phyloP scores from a whole-genome alignment of 2,888 invertebrate genomes.

The Tinea pellionella region DNA sequence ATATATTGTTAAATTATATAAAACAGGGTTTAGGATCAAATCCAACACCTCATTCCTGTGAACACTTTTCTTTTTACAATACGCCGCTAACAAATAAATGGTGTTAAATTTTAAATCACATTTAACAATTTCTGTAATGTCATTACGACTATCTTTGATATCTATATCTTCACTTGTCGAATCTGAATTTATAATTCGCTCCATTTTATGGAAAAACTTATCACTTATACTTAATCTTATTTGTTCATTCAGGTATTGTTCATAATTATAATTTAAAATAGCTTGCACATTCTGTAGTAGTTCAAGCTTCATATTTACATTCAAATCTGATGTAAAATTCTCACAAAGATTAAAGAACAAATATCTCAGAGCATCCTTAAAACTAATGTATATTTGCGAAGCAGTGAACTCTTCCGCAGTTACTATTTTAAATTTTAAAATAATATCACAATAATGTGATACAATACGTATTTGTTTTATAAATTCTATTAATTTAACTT shows the following conservation, averaged over 20 bases:
- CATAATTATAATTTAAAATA: conserved; percentile 34
- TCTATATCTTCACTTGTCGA: conserved; percentile 32
- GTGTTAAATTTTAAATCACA: conserved; percentile 37
- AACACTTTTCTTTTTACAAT: conserved; percentile 35
- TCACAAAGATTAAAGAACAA: conserved; percentile 29
- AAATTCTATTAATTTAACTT: conserved; percentile 25
- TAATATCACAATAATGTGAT: conserved; percentile 33
- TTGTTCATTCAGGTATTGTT: conserved; percentile 25
- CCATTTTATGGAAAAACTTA: neutral
- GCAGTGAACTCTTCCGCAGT: conserved; percentile 24
- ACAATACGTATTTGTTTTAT: conserved; percentile 29
- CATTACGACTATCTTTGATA: conserved; percentile 24
- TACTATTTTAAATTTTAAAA: conserved; percentile 30
- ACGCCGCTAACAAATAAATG: conserved; percentile 41
- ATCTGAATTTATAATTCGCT: neutral
- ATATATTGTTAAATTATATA: conserved; percentile 42
- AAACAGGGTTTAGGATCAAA: conserved; percentile 39
- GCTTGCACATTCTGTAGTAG: conserved; percentile 30
- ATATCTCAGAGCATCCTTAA: conserved; percentile 27
- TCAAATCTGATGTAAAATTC: conserved; percentile 28
- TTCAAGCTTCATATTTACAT: conserved; percentile 31
- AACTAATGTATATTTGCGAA: conserved; percentile 24
- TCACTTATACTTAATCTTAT: conserved; percentile 29
- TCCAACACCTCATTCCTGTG: conserved; percentile 44
- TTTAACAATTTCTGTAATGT: neutral